These are phyloP conservation scores for Pachypanchax playfairii DNA, from an alignment of 2,113 vertebrate species.

Conservation along the genomic window DNA sequence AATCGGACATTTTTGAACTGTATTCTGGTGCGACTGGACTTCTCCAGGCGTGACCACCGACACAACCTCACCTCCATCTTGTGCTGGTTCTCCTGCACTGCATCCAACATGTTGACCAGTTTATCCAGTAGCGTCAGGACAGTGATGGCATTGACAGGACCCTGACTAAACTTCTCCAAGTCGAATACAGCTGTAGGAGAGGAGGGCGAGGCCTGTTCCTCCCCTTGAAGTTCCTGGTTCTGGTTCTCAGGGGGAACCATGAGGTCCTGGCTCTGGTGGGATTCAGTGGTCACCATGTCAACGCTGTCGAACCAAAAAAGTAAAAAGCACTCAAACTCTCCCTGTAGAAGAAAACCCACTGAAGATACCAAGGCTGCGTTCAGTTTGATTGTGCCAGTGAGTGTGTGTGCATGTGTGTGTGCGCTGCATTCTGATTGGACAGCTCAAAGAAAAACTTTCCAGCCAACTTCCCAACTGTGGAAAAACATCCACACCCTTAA, in stretches of 20 bases:
- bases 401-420: slow-evolving; percentile 29
- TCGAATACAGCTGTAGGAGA: slow-evolving; percentile 32
- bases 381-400: not conserved
- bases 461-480: slow-evolving; percentile 24
- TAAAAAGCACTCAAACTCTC: not conserved
- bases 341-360: slow-evolving; percentile 1
- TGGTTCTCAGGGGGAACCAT: slow-evolving; percentile 68
- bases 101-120: slow-evolving; percentile 92
- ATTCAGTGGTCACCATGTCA: slow-evolving; percentile 68
- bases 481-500: slow-evolving; percentile 63
- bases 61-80: slow-evolving; percentile 84
- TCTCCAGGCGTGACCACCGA: not conserved
- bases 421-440: slow-evolving; percentile 45
- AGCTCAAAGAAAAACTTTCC: slow-evolving; percentile 57
- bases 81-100: slow-evolving; percentile 90
- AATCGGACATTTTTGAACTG: no score
- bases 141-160: slow-evolving; percentile 92
- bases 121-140: slow-evolving; percentile 94
- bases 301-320: slow-evolving; percentile 3
- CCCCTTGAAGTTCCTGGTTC: slow-evolving; percentile 41
- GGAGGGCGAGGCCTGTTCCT: slow-evolving; percentile 46
- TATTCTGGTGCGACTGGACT: no score
- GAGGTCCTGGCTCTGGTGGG: slow-evolving; percentile 78
- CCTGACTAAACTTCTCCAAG: slow-evolving; percentile 53
- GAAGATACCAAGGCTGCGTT: not conserved